phyloP scores from a whole-genome alignment of 2,797 vertebrate genomes.

The Tauraco hartlaubi region DNA sequence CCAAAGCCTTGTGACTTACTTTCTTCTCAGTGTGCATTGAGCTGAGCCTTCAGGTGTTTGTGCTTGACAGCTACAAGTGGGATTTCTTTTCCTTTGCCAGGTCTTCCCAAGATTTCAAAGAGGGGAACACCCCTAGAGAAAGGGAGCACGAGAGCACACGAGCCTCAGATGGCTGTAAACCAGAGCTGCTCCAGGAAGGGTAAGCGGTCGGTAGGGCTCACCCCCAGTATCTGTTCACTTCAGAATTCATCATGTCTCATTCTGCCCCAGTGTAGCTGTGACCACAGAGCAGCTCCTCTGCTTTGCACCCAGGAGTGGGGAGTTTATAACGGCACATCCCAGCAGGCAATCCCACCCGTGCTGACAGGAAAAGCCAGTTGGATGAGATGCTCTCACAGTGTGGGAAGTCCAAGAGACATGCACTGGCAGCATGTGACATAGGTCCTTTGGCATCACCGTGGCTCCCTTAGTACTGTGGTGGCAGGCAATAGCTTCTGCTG shows the following conservation, averaged over 20 bases:
- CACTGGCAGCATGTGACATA: neutral
- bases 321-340: neutral
- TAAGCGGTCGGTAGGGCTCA: neutral
- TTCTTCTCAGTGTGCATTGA: neutral
- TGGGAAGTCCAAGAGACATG: neutral
- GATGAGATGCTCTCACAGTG: neutral
- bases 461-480: neutral
- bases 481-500: neutral
- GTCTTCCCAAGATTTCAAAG: neutral
- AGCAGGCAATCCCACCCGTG: neutral
- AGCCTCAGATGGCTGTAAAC: neutral
- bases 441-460: neutral
- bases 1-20: neutral
- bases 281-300: neutral
- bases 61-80: neutral
- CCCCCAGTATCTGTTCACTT: neutral
- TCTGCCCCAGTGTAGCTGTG: neutral
- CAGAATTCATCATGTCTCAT: neutral
- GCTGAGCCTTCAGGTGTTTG: neutral
- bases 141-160: fast-evolving
- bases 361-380: neutral
- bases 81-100: neutral
- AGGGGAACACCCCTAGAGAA: neutral
- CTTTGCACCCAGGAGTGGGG: neutral
- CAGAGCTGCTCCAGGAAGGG: neutral